Evolutionary conservation across 2,888 invertebrate genomes (phyloP).

Genomic region (Cantharis rustica): DNA sequence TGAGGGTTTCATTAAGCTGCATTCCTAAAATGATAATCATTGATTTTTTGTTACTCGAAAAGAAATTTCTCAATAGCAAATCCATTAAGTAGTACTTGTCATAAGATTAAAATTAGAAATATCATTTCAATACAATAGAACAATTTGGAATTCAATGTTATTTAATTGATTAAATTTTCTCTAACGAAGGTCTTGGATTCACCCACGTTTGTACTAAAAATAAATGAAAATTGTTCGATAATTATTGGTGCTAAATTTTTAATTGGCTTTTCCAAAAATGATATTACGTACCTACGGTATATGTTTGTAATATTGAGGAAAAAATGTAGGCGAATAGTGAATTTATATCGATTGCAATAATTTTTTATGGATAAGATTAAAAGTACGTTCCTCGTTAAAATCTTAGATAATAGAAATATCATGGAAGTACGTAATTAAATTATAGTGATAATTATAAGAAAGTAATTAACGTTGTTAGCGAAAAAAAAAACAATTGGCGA

Average conservation of each 20-base stretch:
- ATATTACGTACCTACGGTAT: neutral
- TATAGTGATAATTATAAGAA: too few species aligned
- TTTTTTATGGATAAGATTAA: neutral
- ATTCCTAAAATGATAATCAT: neutral
- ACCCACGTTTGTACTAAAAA: neutral
- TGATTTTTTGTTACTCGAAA: neutral
- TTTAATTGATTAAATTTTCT: neutral
- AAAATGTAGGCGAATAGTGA: neutral
- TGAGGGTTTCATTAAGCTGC: neutral
- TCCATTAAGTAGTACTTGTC: neutral
- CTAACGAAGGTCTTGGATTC: neutral
- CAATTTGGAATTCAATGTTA: neutral
- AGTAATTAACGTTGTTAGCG: too few species aligned
- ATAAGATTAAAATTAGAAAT: neutral
- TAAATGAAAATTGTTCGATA: neutral
- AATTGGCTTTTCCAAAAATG: neutral
- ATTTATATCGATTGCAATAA: neutral
- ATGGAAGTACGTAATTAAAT: neutral
- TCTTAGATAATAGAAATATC: neutral
- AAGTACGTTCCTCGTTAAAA: too few species aligned
- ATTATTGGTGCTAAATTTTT: neutral
- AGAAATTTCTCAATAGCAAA: neutral
- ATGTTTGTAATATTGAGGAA: too few species aligned
- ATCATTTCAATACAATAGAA: neutral
- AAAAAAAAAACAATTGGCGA: neutral